Percentiles rank a stretch among this genome's conserved stretches.
Evolutionary conservation across 2,113 vertebrate species (phyloP).

Genomic region (Grus americana): DNA sequence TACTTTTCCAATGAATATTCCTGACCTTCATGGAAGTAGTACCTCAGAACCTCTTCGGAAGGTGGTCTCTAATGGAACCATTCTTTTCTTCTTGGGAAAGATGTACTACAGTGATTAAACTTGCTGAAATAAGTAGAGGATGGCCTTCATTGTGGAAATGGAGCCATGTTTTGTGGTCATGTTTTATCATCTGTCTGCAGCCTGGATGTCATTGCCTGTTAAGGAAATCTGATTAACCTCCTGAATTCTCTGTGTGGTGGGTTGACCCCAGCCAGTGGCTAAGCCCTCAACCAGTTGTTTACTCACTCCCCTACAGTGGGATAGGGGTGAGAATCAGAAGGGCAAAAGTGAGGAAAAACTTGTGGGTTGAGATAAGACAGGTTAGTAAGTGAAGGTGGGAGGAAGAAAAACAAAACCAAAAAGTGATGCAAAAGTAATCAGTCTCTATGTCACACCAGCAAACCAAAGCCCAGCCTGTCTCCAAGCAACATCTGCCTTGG

Average conservation of each 20-base stretch:
- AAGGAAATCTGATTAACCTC: neutral
- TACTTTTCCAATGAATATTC: neutral
- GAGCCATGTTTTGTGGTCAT: neutral
- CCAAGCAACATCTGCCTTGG: neutral
- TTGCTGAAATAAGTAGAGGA: neutral
- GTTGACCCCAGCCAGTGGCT: neutral
- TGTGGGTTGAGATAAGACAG: neutral
- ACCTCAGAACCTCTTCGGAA: neutral
- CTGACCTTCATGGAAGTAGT: neutral
- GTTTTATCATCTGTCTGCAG: neutral
- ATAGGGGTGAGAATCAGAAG: neutral
- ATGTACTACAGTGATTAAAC: neutral
- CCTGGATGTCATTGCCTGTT: neutral
- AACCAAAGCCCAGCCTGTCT: neutral
- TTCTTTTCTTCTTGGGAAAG: neutral
- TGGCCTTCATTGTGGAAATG: neutral
- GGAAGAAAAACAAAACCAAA: neutral
- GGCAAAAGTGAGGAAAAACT: neutral
- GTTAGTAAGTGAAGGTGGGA: neutral
- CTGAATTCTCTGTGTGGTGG: neutral
- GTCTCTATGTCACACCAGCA: neutral
- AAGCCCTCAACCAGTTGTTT: neutral
- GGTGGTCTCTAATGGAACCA: neutral
- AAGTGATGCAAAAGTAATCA: neutral
- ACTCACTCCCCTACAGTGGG: rapidly evolving